Percentiles rank a stretch among this genome's conserved stretches.
Conservation (phyloP, 2,888 invertebrate genomes). For the Biston betularia region DNA sequence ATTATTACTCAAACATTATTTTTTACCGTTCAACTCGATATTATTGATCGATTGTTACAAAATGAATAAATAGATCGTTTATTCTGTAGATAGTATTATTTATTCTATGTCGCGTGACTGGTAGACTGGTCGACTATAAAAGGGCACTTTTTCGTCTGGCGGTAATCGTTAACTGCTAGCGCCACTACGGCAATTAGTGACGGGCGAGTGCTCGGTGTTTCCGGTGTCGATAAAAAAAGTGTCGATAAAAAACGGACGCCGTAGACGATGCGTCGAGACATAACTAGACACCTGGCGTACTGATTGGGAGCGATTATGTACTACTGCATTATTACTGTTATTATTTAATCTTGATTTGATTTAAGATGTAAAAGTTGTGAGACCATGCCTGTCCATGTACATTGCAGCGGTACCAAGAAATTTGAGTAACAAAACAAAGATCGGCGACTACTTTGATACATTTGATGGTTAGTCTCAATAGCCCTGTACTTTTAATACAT, state of each 20-base stretch:
- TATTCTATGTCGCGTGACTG: conserved; percentile 30
- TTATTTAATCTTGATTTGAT: neutral
- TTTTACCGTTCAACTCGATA: too few relatives aligned
- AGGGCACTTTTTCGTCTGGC: conserved; percentile 35
- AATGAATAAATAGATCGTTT: neutral
- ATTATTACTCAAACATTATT: too few relatives aligned
- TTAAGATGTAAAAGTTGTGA: neutral
- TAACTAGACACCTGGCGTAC: conserved; percentile 56
- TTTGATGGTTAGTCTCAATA: too few relatives aligned
- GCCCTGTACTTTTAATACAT: too few relatives aligned
- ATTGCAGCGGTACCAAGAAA: too few relatives aligned
- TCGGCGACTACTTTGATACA: too few relatives aligned
- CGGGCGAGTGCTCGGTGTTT: conserved; percentile 53
- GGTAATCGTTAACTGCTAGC: conserved; percentile 40
- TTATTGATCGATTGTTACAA: neutral
- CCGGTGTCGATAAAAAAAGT: conserved; percentile 43
- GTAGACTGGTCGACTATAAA: conserved; percentile 27
- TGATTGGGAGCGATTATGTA: conserved; percentile 27
- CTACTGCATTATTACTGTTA: neutral
- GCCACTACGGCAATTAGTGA: conserved; percentile 58
- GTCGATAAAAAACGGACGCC: conserved; percentile 53
- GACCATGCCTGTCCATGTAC: too few relatives aligned
- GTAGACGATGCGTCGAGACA: conserved; percentile 46
- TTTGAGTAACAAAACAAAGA: too few relatives aligned
- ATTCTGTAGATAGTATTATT: neutral